Base-by-base conservation (phyloP, 2,113 vertebrate species). In the Pollimyrus isidori region DNA sequence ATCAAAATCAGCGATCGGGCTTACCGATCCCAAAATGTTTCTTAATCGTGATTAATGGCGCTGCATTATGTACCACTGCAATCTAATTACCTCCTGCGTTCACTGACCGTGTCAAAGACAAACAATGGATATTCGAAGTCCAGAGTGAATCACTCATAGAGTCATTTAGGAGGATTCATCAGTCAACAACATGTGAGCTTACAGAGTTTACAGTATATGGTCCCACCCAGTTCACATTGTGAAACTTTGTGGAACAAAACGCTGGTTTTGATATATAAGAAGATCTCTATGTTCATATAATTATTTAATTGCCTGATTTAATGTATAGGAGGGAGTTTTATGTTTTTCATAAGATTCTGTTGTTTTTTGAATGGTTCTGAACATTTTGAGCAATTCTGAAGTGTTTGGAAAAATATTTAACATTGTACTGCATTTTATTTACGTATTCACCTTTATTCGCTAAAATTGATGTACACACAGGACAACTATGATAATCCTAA, bases 151-250 rank as follows among this genome's bases (percentile, higher is more conserved):
- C 82, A 84, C 82, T 48, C 39, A 21, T 6, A 45, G 42, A 46
- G 82, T 39, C 45, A n/a, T 84, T 84, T 23, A 84, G 42, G 19
- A 84, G 45, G 82, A 45, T 46, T 42, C 82, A 23, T 84, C 82
- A 84, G 82, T 84, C 45, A 46, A 84, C 82, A 84, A 42, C 73
- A 46, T 23, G 82, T 84, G 82, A 84, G 23, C 82, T 84, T 84
- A 42, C 19, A 84, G 21, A 46, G 42, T 84, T 84, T 48, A 84
- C 45, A 42, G 39, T 84, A 84, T n/a, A 23, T 48, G 39, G 39
- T 42, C 39, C 15, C 76, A 82, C 62, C 62, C 35, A 82, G 10
- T 82, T 82, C 42, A 30, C 30, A 39, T 45, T n/a, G 45, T 46
- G 42, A 15, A 80, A 42, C 35, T 42, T 80, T 15, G 48, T 46